These are phyloP conservation scores for Drosophila serrata DNA, from an alignment of 1,140 invertebrate species.

Conservation along the genomic window DNA sequence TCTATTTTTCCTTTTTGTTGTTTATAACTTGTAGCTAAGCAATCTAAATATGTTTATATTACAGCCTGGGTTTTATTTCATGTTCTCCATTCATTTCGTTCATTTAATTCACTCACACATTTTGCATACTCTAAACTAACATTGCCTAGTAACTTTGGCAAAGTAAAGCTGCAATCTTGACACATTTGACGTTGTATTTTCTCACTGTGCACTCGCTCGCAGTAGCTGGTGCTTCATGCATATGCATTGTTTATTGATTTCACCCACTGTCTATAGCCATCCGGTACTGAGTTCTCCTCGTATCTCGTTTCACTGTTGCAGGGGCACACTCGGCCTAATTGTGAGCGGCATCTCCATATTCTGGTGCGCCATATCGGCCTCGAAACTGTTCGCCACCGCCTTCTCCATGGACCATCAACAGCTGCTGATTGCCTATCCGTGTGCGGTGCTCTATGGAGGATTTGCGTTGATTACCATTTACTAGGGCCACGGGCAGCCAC, in stretches of 20 bases:
- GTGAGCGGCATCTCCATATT: constrained; percentile 89
- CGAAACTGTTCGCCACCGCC: constrained; percentile 92
- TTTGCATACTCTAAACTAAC: too few relatives aligned
- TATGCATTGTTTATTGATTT: constrained; percentile 83
- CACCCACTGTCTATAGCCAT: constrained; percentile 47
- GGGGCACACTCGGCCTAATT: constrained; percentile 87
- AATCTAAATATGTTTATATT: not conserved
- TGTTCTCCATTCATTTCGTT: too few relatives aligned
- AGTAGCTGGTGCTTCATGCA: constrained; percentile 55
- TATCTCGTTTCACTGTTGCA: constrained; percentile 71
- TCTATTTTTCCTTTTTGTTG: too few relatives aligned
- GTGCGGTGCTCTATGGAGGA: constrained; percentile 93
- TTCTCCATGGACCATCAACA: constrained; percentile 93
- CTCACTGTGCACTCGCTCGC: not conserved
- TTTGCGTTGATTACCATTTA: constrained; percentile 94
- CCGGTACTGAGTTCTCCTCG: constrained; percentile 36
- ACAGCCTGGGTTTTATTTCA: not conserved
- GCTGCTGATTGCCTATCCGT: constrained; percentile 94
- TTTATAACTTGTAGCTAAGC: not conserved
- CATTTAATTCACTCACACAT: too few relatives aligned
- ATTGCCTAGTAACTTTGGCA: not conserved
- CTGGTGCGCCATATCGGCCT: constrained; percentile 95
- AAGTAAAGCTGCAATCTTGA: not conserved
- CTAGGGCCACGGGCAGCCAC: constrained; percentile 59
- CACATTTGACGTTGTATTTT: too few relatives aligned